Evolutionary conservation across 35 echinoderm and acorn worm genomes (phyloP).

Genomic region (Eucidaris tribuloides): DNA sequence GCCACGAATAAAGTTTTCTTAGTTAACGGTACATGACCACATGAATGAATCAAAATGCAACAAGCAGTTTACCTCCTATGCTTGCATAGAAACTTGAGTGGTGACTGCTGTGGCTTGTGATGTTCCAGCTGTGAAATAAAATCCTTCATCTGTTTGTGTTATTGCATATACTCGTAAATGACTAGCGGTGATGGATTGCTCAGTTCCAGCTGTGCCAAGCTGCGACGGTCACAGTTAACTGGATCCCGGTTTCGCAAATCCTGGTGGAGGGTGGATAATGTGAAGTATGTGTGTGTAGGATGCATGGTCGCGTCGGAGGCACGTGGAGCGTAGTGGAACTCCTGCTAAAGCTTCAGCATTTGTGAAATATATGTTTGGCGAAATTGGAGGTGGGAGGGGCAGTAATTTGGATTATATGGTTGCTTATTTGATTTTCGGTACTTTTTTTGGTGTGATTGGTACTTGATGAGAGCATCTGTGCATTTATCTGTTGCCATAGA

Average conservation of each 20-base stretch:
- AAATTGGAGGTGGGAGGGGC: too few species aligned
- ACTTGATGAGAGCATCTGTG: too few species aligned
- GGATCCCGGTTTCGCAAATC: slow-evolving; percentile 69
- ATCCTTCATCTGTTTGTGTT: slow-evolving; percentile 21
- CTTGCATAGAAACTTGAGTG: neutral
- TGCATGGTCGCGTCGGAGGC: neutral
- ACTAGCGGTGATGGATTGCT: neutral
- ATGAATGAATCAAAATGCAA: neutral
- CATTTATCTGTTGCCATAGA: too few species aligned
- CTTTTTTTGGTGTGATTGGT: neutral
- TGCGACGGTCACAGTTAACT: slow-evolving; percentile 59
- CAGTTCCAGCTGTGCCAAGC: slow-evolving; percentile 63
- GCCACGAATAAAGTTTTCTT: too few species aligned
- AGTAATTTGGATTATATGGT: neutral
- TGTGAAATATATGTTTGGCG: too few species aligned
- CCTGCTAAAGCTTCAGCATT: too few species aligned
- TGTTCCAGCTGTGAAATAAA: neutral
- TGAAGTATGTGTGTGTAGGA: neutral
- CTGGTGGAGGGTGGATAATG: slow-evolving; percentile 62
- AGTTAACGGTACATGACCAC: too few species aligned
- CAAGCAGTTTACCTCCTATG: slow-evolving; percentile 1
- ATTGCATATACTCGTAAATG: slow-evolving; percentile 27
- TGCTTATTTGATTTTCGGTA: neutral
- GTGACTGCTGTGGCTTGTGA: neutral
- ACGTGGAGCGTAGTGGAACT: neutral